Evolutionary conservation across 2,888 invertebrate genomes (phyloP), one percentile per base, ranked within the genome.

Genomic region (Pelosia muscerda): DNA sequence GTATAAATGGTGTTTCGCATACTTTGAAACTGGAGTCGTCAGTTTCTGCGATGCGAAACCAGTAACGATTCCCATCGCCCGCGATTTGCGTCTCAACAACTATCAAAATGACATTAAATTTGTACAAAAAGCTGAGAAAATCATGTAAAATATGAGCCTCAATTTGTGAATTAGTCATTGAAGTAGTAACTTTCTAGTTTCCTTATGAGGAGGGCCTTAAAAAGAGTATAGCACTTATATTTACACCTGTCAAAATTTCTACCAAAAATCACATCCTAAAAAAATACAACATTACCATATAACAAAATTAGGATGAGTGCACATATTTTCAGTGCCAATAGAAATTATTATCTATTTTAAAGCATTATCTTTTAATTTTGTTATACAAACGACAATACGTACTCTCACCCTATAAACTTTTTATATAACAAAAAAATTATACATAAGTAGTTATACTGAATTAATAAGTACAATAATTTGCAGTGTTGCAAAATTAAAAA

Each of bases 381-480:
- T n/a, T 49, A 62, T 66, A 58, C 13, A 13, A n/a, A 58, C 57
- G 31, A 71, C 31, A 66, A 73, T 28, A 58, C 68, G 62, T 71
- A 28, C 10, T 11, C 11, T 59, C 28, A 66, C 58, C 66, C 58
- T 31, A 68, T 66, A 76, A 31, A 79, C 57, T 4, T 49, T 72
- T 72, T 69, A 68, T 66, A 72, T 66, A 67, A 71, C 64, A 77
- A 77, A 71, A 74, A 68, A 26, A 63, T 75, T 71, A 72, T 62
- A 72, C 9, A 55, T 10, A 26, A 8, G 10, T 26, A n/a, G n/a
- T n/a, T n/a, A 5, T 57, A 57, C n/a, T 57, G 60, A 22, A 34
- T 56, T 68, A 72, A 68, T 81, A 81, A 81, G 81, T 81, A 81
- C 81, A 75, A 71, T 74, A 80, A 80, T 80, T 78, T 77, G 66